These are phyloP conservation scores for Zygogramma bicolorata DNA, from an alignment of 2,888 invertebrate genomes.

Conservation along the genomic window DNA sequence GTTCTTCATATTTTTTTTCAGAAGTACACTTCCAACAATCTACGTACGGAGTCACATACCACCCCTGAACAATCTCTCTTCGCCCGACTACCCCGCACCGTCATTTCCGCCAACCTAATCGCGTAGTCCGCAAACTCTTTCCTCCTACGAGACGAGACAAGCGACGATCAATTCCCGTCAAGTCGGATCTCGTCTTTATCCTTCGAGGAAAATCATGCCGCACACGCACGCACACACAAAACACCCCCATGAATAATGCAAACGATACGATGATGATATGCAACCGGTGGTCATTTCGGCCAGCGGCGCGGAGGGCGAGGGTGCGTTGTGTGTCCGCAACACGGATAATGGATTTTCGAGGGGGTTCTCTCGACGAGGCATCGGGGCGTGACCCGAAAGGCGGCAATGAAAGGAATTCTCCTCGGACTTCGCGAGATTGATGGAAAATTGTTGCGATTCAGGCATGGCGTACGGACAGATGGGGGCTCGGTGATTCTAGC, in stretches of 20 bases:
- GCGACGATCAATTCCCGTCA: constrained; percentile 32
- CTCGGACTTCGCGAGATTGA: background rate
- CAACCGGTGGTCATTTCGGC: constrained; percentile 55
- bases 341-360: constrained; percentile 36
- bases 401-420: background rate
- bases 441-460: constrained; percentile 1
- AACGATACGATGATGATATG: constrained; percentile 53
- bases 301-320: no score
- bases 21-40: no score
- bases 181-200: constrained; percentile 30
- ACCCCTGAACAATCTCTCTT: no score
- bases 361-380: background rate
- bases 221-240: constrained; percentile 35
- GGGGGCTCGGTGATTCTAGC: no score
- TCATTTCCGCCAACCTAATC: background rate
- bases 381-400: background rate
- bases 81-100: background rate
- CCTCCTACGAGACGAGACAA: background rate
- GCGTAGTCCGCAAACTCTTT: background rate
- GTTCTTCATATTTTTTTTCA: no score
- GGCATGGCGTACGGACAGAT: no score
- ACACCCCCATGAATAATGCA: constrained; percentile 54
- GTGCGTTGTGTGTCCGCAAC: constrained; percentile 41
- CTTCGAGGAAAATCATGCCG: constrained; percentile 34
- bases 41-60: no score